Evolutionary conservation across 1,140 invertebrate species (phyloP), one percentile per base, ranked within the genome.

Genomic region (Drosophila kurseongensis): DNA sequence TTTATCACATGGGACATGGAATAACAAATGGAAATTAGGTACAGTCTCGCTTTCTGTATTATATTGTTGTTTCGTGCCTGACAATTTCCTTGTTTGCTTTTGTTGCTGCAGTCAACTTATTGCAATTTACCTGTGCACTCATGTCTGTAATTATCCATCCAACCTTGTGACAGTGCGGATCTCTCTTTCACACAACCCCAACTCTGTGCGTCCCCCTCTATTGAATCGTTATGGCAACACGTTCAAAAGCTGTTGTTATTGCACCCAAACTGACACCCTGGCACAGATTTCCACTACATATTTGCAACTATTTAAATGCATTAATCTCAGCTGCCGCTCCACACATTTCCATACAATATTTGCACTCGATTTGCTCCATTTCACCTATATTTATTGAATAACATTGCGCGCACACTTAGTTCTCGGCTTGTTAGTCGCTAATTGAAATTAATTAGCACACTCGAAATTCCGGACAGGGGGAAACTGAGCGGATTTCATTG

Each of bases 371-470:
- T 50, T 27, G 55, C 67, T 75, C 51, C 56, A 61, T 63, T 75
- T 75, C 51, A 32, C 41, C 58, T 63, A 73, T 61, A 52, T 75
- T 29, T 57, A 41, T 47, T 66, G 61, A 40, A 52, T 47, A 66
- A 42, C 38, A 36, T 58, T 16, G 48, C 50, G 52, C 48, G 18
- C 67, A 67, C 65, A 75, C 44, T 76, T 67, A 45, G 55, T 63
- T 45, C 57, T 73, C 60, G 5, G 57, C 80, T 84, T 69, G 83
- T 86, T 86, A 68, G 51, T 48, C 52, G 79, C 65, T 89, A 88
- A 88, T 88, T 88, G 76, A 88, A 88, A 88, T 88, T 83, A 88
- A 88, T 88, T 88, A 89, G 78, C 83, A 83, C 50, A 73, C 72
- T 73, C 29, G 23, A 45, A 69, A 63, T 74, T 62, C 59, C 72